Evolutionary conservation across 1,140 invertebrate species (phyloP).

Genomic region (Camponotus floridanus): DNA sequence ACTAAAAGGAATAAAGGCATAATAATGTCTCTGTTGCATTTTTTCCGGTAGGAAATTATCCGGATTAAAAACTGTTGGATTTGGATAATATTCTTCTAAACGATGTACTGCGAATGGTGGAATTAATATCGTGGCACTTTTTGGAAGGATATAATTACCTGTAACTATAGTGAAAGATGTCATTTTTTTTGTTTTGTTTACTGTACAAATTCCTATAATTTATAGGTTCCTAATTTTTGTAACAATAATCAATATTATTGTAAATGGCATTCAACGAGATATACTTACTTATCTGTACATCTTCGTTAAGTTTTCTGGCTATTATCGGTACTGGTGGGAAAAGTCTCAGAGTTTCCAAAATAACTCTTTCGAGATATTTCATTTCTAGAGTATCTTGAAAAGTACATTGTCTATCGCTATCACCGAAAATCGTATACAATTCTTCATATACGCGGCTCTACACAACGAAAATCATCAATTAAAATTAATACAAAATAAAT

Average conservation of each 20-base stretch:
- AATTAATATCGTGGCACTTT: conserved; percentile 90
- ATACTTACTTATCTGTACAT: conserved; percentile 89
- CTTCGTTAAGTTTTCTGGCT: conserved; percentile 90
- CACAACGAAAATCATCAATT: neutral
- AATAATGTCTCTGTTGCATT: conserved; percentile 92
- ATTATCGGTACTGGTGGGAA: conserved; percentile 94
- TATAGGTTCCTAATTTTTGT: neutral
- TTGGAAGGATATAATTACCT: conserved; percentile 87
- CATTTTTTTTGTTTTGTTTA: neutral
- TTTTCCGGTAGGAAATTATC: conserved; percentile 96
- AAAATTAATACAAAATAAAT: neutral
- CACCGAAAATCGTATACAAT: conserved; percentile 92
- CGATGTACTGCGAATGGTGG: conserved; percentile 92
- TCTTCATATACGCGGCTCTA: conserved; percentile 87
- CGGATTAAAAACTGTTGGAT: conserved; percentile 95
- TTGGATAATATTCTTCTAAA: conserved; percentile 91
- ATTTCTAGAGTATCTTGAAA: conserved; percentile 93
- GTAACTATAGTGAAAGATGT: conserved; percentile 83
- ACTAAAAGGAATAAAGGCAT: conserved; percentile 95
- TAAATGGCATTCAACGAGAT: conserved; percentile 69
- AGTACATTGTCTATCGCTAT: conserved; percentile 90
- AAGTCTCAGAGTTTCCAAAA: conserved; percentile 91
- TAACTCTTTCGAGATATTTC: conserved; percentile 93
- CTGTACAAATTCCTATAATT: neutral
- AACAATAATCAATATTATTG: conserved; percentile 20